These are phyloP conservation scores for Bathynomus jamesi DNA, from an alignment of 1,140 invertebrate species.

Conservation along the genomic window DNA sequence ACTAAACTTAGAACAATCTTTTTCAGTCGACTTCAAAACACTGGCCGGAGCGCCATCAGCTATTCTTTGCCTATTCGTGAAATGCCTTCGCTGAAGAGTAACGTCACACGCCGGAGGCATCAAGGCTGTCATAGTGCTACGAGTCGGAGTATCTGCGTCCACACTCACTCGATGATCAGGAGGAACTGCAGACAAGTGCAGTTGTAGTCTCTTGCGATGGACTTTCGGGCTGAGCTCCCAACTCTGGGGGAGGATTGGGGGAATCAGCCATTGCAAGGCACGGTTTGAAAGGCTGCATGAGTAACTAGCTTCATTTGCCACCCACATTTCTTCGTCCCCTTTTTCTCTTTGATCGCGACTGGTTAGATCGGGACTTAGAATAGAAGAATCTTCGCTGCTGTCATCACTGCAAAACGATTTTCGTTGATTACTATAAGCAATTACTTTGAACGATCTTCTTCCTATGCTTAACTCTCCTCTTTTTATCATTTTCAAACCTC, in stretches of 20 bases:
- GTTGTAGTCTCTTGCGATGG: background rate
- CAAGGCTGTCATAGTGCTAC: background rate
- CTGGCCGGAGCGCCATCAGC: background rate
- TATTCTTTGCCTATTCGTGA: background rate
- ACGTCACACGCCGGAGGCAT: background rate
- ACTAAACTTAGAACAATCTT: no score
- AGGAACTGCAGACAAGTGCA: background rate
- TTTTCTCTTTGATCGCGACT: constrained; percentile 26
- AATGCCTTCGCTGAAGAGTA: background rate
- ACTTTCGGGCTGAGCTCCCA: background rate
- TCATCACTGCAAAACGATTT: constrained; percentile 14
- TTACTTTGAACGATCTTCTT: background rate
- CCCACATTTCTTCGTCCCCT: constrained; percentile 34
- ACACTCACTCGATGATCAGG: background rate
- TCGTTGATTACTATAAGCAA: no score
- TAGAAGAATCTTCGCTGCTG: constrained; percentile 14
- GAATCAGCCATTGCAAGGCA: background rate
- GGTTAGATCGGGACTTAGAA: constrained; percentile 15
- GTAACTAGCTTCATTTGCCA: constrained; percentile 29
- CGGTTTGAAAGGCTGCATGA: background rate
- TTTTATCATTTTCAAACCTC: no score
- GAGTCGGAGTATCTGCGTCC: background rate
- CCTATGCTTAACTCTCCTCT: no score
- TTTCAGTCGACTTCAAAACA: background rate
- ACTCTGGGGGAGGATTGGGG: background rate